Evolutionary conservation across 1,140 invertebrate genomes (phyloP).

Genomic region (Copidosoma floridanum): DNA sequence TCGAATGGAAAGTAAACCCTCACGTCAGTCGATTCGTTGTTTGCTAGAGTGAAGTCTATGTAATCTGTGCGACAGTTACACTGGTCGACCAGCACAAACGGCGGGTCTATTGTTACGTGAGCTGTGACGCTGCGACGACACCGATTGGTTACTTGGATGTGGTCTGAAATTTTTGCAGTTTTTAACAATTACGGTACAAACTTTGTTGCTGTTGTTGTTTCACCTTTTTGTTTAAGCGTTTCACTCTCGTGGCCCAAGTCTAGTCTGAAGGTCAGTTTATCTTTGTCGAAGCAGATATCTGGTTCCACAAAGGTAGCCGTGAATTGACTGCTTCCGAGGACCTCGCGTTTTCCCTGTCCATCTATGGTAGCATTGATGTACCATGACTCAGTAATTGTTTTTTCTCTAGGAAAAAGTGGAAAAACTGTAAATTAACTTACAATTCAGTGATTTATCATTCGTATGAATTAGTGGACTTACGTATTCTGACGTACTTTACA

Average conservation of each 20-base stretch:
- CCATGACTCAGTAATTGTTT: constrained; percentile 38
- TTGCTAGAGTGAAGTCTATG: constrained; percentile 27
- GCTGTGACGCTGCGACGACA: constrained; percentile 34
- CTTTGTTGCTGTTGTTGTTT: too few relatives aligned
- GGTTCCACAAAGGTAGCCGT: constrained; percentile 37
- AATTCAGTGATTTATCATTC: constrained; percentile 4
- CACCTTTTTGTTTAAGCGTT: constrained; percentile 30
- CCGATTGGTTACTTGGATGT: constrained; percentile 27
- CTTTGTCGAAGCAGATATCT: constrained; percentile 35
- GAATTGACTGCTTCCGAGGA: constrained; percentile 35
- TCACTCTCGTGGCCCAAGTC: constrained; percentile 26
- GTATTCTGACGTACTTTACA: constrained; percentile 35
- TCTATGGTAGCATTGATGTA: constrained; percentile 34
- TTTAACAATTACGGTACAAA: too few relatives aligned
- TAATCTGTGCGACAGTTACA: background rate
- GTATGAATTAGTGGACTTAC: constrained; percentile 31
- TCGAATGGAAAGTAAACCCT: constrained; percentile 31
- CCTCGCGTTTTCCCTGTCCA: constrained; percentile 34
- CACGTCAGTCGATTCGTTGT: constrained; percentile 18
- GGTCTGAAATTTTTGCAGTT: too few relatives aligned
- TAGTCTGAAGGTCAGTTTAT: constrained; percentile 33
- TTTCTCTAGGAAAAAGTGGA: too few relatives aligned
- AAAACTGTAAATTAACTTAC: too few relatives aligned
- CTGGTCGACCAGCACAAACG: constrained; percentile 34
- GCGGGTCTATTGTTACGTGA: constrained; percentile 27